These are phyloP conservation scores for Automeris io DNA, from an alignment of 2,888 invertebrate species.

Conservation along the genomic window DNA sequence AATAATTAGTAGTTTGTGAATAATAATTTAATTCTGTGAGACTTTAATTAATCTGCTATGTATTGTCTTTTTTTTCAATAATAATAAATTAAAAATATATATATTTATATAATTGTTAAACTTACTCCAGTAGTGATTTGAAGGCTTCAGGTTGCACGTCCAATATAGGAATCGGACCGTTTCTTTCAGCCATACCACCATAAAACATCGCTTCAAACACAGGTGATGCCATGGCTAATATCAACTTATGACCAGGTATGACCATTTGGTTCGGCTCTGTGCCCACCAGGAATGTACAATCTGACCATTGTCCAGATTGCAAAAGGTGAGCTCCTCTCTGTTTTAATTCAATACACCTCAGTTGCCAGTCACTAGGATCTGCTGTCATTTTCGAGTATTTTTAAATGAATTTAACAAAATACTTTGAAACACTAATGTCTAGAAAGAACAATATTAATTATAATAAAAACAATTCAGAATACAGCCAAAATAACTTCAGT, in stretches of 20 bases:
- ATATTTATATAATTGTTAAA: constrained; percentile 14
- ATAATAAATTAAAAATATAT: no score
- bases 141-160: constrained; percentile 93
- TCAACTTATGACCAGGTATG: constrained; percentile 85
- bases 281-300: constrained; percentile 89
- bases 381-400: constrained; percentile 55
- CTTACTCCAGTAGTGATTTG: constrained; percentile 85
- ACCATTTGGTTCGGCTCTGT: constrained; percentile 85
- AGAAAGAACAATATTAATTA: not conserved
- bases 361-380: constrained; percentile 85
- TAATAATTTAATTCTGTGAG: no score
- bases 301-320: constrained; percentile 89
- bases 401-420: no score
- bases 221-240: constrained; percentile 91
- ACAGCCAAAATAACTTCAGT: no score
- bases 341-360: constrained; percentile 81
- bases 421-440: not conserved
- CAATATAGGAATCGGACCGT: constrained; percentile 85
- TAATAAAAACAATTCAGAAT: no score
- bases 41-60: no score
- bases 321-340: constrained; percentile 85
- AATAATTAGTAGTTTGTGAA: no score
- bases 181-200: constrained; percentile 88
- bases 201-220: constrained; percentile 94
- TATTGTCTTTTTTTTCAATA: no score